Evolutionary conservation across 2,113 vertebrate species (phyloP), one percentile per base, ranked within the genome.

Genomic region (Phrynosoma blainvillii): DNA sequence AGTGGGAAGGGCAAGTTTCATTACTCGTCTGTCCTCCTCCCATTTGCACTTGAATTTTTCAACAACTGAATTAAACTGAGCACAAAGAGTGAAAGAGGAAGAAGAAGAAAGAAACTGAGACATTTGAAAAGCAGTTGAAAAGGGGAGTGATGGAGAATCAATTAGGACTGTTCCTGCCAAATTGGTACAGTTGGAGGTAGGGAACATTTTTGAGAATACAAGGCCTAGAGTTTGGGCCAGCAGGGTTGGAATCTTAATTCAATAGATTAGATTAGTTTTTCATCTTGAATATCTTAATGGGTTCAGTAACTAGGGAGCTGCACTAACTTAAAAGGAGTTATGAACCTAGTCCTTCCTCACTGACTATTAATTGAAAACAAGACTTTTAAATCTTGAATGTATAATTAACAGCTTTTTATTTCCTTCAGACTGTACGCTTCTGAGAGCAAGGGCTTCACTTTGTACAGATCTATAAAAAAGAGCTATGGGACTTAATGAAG

Each of bases 401-500:
- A 86, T 88, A 93, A 90, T 0, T 1, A 78, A 18, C 0, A 1
- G 81, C 68, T 90, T 93, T 94, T 93, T 52, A 94, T 94, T 95
- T 94, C 83, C 87, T 91, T 87, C 81, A 89, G 86, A 81, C 74
- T 79, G 89, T 75, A 89, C 65, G 54, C 84, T 1, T 52, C 75
- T 62, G 62, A 86, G 62, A 82, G 59, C 54, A 84, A 42, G 47
- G 8, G 56, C 78, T 91, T 90, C 79, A 76, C 32, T 75, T 90
- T 90, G 79, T 79, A 36, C 52, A 85, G 76, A 79, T 88, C 83
- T 79, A 77, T 84, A 85, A 70, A 76, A 93, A 65, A 85, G 73
- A 74, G 82, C 88, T 75, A 47, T 30, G 81, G 87, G 93, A 94
- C 92, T 93, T 95, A 95, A 95, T 90, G 91, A 89, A 40, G 88